A percentile compares a stretch with the other conserved stretches of the same genome.
These are phyloP conservation scores for Dipodomys stephensi DNA, from an alignment of 2,113 vertebrate genomes.

Conservation along the genomic window DNA sequence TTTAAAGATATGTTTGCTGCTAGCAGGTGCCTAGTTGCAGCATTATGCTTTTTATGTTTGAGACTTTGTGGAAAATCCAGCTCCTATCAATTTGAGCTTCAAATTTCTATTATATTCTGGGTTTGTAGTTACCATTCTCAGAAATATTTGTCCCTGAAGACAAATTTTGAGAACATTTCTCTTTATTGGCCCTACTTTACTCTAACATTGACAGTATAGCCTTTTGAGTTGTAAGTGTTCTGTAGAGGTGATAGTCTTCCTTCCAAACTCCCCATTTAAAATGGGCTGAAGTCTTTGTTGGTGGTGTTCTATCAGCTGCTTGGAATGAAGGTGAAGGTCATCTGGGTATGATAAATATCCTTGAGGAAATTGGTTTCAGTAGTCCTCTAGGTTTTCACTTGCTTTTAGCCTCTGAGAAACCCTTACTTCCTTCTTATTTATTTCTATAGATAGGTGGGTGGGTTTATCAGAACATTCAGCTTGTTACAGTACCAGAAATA, in stretches of 20 bases:
- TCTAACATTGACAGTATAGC: neutral
- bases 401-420: conserved; percentile 4
- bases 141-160: conserved; percentile 13
- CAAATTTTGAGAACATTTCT: neutral
- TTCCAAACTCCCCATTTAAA: neutral
- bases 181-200: neutral
- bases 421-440: conserved; percentile 36
- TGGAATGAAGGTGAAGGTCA: neutral
- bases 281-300: neutral
- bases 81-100: conserved; percentile 1
- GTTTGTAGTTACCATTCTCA: conserved; percentile 7
- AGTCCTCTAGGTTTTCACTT: neutral
- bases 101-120: neutral
- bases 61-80: conserved; percentile 23
- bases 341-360: neutral
- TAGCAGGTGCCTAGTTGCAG: neutral
- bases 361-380: neutral
- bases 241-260: neutral
- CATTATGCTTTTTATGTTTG: neutral
- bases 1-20: conserved; percentile 37
- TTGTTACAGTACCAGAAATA: neutral
- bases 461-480: neutral
- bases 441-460: neutral
- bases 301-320: neutral
- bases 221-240: neutral